phyloP scores from a whole-genome alignment of 2,888 invertebrate species.

The Lycia hirtaria region DNA sequence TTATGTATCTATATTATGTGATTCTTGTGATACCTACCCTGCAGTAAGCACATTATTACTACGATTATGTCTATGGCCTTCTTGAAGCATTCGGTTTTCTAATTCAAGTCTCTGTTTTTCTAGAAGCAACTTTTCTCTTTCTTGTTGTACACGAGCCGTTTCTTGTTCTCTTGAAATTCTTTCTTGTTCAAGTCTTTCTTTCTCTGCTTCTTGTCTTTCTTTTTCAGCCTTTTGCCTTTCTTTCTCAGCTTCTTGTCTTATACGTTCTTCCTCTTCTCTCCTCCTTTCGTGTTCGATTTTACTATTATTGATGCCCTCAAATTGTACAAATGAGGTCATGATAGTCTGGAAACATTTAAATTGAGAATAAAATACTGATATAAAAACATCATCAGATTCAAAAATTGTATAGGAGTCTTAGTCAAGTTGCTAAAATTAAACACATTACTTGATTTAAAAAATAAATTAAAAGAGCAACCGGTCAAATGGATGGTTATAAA shows the following conservation, averaged over 20 bases:
- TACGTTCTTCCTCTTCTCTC: background rate
- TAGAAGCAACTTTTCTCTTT: background rate
- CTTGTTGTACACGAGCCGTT: background rate
- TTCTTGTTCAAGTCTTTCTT: constrained; percentile 1
- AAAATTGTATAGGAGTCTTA: too few relatives aligned
- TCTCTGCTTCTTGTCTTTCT: background rate
- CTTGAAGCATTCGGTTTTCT: constrained; percentile 3
- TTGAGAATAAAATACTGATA: background rate
- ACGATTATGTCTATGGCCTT: background rate
- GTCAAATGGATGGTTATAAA: background rate
- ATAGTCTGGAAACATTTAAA: background rate
- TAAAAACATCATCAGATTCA: too few relatives aligned
- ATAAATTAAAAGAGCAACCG: background rate
- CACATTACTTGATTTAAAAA: too few relatives aligned
- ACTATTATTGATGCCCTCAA: constrained; percentile 3
- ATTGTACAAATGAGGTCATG: constrained; percentile 1
- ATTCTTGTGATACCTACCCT: constrained; percentile 10
- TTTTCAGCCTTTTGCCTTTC: background rate
- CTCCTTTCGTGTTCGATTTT: constrained; percentile 11
- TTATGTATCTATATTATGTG: background rate
- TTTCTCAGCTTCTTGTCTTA: constrained; percentile 5
- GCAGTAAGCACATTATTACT: background rate
- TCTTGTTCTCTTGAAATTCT: constrained; percentile 7
- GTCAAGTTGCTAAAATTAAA: too few relatives aligned
- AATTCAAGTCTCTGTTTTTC: constrained; percentile 4